Evolutionary conservation across 2,888 invertebrate species (phyloP), one percentile per base, ranked within the genome.

Genomic region (Troglohyphantes excavatus): DNA sequence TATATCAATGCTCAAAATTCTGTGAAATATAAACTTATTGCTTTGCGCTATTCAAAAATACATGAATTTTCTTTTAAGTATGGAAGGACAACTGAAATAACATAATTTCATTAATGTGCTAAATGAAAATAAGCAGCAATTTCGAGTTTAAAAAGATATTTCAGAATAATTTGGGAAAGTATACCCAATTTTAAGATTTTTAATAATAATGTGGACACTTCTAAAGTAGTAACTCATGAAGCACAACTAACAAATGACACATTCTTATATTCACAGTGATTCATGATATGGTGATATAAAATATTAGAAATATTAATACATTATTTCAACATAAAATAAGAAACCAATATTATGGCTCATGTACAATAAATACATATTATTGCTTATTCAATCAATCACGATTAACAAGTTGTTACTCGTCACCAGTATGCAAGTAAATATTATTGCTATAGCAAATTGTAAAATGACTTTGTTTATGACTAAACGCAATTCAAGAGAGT

Each of bases 321-420:
- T 13, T n/a, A 53, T 53, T 53, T 53, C 17, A 53, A 53, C 53
- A 53, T 53, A 9, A 53, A 53, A n/a, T n/a, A 53, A 53, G 5
- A 53, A 53, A 53, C n/a, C 53, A n/a, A 13, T 53, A 53, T 53
- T n/a, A 53, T 53, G 53, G n/a, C 17, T n/a, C 53, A 1, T 53
- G n/a, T 53, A 53, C n/a, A 53, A 53, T 53, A 53, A 53, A 53
- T n/a, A 53, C 53, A 53, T n/a, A n/a, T 53, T 53, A 53, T 53
- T 53, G 53, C 53, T 53, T 53, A 53, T 53, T 11, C 53, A 53
- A 1, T 53, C 53, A 53, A 53, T 53, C 39, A 39, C 39, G n/a
- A 53, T 17, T 53, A 53, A 53, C 53, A 53, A n/a, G n/a, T n/a
- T 7, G 53, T 53, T 53, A 53, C 53, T n/a, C 2, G 17, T n/a